Evolutionary conservation across 2,113 vertebrate species (phyloP), one percentile per base, ranked within the genome.

Genomic region (Nothobranchius kuhntae): DNA sequence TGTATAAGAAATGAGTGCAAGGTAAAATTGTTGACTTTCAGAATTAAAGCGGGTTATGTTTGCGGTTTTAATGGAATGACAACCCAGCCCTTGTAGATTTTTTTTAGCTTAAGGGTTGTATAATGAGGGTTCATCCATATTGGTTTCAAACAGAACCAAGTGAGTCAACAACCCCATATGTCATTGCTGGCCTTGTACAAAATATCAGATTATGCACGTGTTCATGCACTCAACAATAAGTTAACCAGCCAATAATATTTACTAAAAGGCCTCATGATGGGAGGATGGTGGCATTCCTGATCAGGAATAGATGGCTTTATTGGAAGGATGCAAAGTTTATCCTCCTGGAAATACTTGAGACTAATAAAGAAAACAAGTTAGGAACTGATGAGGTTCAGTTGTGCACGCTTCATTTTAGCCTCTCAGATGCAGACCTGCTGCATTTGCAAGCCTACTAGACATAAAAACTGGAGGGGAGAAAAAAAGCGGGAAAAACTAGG

Each of bases 401-500:
- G 61, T 35, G 24, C 51, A 50, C 3, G 63, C 85, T 86, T 84
- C 83, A 75, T 84, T 76, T 80, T 56, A 30, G 53, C 50, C 73
- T 53, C 68, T 65, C 6, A 10, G 57, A 52, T 54, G 30, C 45
- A 62, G 14, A 71, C 45, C 35, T 47, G 48, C 67, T 65, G 14
- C 63, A 75, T 58, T 69, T 13, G 52, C 52, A 77, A 15, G 14
- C 50, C 30, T 36, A 40, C 59, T 64, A 26, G 54, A 74, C 64
- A 71, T 14, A 70, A 40, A 75, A 59, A 80, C 68, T 71, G 36
- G 52, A 62, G 53, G 13, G 30, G 30, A 30, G 30, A 56, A 52
- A 13, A 26, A 17, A 17, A 3, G 48, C 60, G 53, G 68, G 68
- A 75, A 77, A 89, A 93, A 90, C 79, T 92, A 84, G 92, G 91